Conservation (phyloP, 2,113 vertebrate species). For the Notothenia rossii region DNA sequence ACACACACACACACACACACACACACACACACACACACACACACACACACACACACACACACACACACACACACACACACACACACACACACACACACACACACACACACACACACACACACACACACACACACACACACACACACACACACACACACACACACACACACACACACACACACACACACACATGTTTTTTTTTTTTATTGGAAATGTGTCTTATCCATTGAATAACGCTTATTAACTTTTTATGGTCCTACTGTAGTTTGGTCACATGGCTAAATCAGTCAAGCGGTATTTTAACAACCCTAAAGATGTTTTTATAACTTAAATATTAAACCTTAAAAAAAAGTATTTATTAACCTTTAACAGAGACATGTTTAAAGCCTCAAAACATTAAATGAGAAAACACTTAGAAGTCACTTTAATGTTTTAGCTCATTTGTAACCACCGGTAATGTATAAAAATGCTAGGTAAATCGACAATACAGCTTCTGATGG, state of each 20-base stretch:
- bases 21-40: constrained; percentile 15
- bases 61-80: rapidly evolving
- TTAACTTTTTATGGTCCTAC: not conserved
- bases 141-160: too few species aligned
- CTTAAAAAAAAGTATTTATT: not conserved
- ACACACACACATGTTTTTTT: too few species aligned
- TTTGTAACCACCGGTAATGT: not conserved
- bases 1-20: constrained; percentile 34
- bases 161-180: too few species aligned
- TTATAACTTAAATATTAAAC: not conserved
- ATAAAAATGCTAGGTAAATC: not conserved
- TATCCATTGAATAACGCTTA: too few species aligned
- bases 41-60: constrained; percentile 22
- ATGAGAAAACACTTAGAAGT: not conserved
- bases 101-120: too few species aligned
- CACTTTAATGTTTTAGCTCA: too few species aligned
- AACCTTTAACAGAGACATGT: not conserved
- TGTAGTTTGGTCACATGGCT: not conserved
- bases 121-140: too few species aligned
- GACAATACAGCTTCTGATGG: not conserved
- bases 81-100: too few species aligned
- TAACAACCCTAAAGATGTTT: not conserved
- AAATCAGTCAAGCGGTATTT: not conserved
- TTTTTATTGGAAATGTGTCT: too few species aligned
- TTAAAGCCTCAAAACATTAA: not conserved